A percentile compares a stretch with the other conserved stretches of the same genome.
Conservation (phyloP, 2,113 vertebrate genomes). For the Cnemophilus loriae region DNA sequence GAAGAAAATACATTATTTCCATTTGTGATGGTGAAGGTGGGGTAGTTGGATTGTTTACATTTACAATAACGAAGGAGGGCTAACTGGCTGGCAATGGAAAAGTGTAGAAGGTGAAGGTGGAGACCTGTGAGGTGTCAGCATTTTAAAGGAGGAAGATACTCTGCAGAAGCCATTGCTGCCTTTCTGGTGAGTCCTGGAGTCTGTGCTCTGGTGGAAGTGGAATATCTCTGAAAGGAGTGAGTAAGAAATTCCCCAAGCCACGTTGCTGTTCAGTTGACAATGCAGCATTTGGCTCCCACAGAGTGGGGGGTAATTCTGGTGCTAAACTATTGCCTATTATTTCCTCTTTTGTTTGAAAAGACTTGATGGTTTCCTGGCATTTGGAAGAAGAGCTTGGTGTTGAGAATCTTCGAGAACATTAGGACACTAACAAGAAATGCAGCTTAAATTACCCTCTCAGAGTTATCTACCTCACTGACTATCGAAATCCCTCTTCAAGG, state of each 20-base stretch:
- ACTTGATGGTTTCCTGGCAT: background rate
- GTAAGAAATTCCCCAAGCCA: background rate
- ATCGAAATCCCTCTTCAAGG: background rate
- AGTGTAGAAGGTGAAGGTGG: background rate
- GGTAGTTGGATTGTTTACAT: background rate
- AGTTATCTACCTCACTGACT: background rate
- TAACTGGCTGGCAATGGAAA: background rate
- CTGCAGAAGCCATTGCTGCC: background rate
- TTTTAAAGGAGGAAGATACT: background rate
- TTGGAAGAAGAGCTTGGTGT: background rate
- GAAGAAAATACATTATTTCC: background rate
- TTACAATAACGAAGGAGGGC: background rate
- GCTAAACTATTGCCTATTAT: background rate
- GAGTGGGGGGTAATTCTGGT: background rate
- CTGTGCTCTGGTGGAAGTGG: background rate
- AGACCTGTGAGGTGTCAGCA: background rate
- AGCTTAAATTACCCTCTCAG: background rate
- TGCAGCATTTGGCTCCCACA: accelerated
- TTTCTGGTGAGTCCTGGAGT: background rate
- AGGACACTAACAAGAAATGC: background rate
- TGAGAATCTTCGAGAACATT: background rate
- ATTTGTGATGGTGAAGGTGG: background rate
- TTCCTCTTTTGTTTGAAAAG: background rate
- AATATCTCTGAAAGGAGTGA: background rate
- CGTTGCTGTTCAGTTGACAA: background rate